A percentile compares a stretch with the other conserved stretches of the same genome.
Conservation (phyloP, 2,113 vertebrate genomes). For the Rynchops niger region DNA sequence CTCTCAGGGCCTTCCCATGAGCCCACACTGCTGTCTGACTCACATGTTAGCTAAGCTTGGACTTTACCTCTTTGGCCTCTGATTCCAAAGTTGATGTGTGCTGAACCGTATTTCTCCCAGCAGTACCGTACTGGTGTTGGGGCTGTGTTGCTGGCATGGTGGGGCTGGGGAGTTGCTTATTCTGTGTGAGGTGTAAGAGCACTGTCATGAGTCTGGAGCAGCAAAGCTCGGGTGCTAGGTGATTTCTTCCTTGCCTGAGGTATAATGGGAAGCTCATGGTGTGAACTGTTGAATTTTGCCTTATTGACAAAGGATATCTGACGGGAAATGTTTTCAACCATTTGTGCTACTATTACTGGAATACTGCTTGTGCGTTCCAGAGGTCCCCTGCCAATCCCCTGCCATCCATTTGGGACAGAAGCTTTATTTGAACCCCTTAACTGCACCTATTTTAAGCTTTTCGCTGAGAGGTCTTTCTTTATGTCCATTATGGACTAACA, state of each 20-base stretch:
- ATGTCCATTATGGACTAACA: background rate
- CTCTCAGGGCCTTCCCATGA: background rate
- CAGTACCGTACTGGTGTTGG: background rate
- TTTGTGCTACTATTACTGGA: background rate
- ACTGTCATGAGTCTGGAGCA: background rate
- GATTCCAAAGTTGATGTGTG: background rate
- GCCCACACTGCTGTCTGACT: background rate
- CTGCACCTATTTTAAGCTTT: slow-evolving; percentile 1
- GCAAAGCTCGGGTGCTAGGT: background rate
- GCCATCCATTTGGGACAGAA: background rate
- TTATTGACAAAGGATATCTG: background rate
- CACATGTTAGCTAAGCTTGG: background rate
- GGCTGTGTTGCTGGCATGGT: background rate
- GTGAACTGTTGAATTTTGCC: background rate
- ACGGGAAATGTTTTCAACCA: background rate
- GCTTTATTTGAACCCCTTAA: background rate
- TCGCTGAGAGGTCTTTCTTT: background rate
- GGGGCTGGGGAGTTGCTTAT: background rate
- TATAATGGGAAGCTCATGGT: background rate
- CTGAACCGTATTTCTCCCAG: background rate
- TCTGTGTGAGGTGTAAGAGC: background rate
- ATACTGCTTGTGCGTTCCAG: background rate
- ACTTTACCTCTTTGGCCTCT: background rate
- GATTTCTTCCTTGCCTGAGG: background rate
- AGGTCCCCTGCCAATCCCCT: background rate